Evolutionary conservation across 1,140 invertebrate genomes (phyloP).

Genomic region (Bombus impatiens): DNA sequence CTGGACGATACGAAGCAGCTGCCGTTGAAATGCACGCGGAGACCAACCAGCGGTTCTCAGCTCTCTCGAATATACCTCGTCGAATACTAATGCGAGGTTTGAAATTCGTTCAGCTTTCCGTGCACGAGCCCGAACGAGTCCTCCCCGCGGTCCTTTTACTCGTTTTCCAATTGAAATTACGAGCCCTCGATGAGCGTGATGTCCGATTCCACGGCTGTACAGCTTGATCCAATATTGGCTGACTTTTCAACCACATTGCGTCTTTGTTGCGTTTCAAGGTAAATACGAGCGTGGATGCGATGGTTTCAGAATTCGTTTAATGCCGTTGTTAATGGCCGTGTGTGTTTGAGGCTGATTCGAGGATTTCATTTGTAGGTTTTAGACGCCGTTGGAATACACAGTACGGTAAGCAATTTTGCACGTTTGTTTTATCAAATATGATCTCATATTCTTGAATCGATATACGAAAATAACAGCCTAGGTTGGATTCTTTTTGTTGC

Average conservation of each 20-base stretch:
- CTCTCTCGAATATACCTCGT: neutral
- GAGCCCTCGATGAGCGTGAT: neutral
- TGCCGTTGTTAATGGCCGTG: too few species aligned
- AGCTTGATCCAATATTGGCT: neutral
- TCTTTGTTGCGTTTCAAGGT: neutral
- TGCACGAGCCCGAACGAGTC: conserved; percentile 18
- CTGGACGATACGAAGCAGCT: conserved; percentile 42
- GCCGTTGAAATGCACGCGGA: conserved; percentile 29
- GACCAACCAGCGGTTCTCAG: conserved; percentile 20
- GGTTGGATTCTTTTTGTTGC: too few species aligned
- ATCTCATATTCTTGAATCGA: too few species aligned
- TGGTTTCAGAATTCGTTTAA: neutral
- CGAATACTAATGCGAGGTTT: conserved; percentile 21
- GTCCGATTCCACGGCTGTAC: conserved; percentile 11
- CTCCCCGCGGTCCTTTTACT: conserved; percentile 9
- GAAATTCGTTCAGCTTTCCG: conserved; percentile 1
- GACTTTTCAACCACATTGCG: neutral
- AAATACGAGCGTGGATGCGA: neutral
- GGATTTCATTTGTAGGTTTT: too few species aligned
- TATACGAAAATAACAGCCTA: too few species aligned
- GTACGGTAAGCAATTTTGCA: too few species aligned
- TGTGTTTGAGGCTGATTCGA: too few species aligned
- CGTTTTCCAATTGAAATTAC: conserved; percentile 34
- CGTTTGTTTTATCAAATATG: too few species aligned
- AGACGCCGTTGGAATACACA: too few species aligned